Percentiles rank a stretch among this genome's conserved stretches.
Evolutionary conservation across 2,113 vertebrate species (phyloP).

Genomic region (Ornithorhynchus anatinus): DNA sequence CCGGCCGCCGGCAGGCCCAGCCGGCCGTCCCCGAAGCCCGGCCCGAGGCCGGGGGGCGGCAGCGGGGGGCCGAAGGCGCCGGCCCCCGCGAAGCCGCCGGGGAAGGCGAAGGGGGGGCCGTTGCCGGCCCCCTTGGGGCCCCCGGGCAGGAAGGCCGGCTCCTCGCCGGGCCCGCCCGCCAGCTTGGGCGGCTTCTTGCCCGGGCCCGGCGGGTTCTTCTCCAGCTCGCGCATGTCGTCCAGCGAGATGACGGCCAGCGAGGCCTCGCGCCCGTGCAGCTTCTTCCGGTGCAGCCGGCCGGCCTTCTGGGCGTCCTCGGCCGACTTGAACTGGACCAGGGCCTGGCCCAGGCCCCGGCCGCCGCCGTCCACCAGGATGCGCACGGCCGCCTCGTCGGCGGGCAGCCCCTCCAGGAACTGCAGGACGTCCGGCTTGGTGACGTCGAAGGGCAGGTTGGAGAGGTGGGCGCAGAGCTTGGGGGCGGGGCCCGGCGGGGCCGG

Average conservation of each 20-base stretch:
- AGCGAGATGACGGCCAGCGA: slow-evolving; percentile 90
- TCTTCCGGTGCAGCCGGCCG: slow-evolving; percentile 94
- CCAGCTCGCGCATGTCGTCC: slow-evolving; percentile 95
- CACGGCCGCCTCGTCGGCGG: slow-evolving; percentile 88
- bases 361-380: slow-evolving; percentile 91
- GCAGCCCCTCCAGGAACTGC: slow-evolving; percentile 91
- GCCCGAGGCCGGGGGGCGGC: slow-evolving; percentile 85
- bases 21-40: slow-evolving; percentile 84
- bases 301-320: slow-evolving; percentile 95
- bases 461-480: slow-evolving; percentile 87
- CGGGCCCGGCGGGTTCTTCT: slow-evolving; percentile 91
- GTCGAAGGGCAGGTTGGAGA: slow-evolving; percentile 97
- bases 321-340: slow-evolving; percentile 90
- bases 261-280: slow-evolving; percentile 94
- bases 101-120: slow-evolving; percentile 86
- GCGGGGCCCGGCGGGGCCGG: no score
- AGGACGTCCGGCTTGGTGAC: slow-evolving; percentile 93
- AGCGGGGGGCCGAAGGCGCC: slow-evolving; percentile 88
- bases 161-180: slow-evolving; percentile 77
- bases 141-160: slow-evolving; percentile 86
- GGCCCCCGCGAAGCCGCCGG: slow-evolving; percentile 82
- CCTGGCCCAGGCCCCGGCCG: slow-evolving; percentile 94
- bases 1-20: slow-evolving; percentile 79
- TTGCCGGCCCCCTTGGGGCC: slow-evolving; percentile 83
- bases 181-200: slow-evolving; percentile 86